Evolutionary conservation across 2,113 vertebrate genomes (phyloP).

Genomic region (Sapajus apella): DNA sequence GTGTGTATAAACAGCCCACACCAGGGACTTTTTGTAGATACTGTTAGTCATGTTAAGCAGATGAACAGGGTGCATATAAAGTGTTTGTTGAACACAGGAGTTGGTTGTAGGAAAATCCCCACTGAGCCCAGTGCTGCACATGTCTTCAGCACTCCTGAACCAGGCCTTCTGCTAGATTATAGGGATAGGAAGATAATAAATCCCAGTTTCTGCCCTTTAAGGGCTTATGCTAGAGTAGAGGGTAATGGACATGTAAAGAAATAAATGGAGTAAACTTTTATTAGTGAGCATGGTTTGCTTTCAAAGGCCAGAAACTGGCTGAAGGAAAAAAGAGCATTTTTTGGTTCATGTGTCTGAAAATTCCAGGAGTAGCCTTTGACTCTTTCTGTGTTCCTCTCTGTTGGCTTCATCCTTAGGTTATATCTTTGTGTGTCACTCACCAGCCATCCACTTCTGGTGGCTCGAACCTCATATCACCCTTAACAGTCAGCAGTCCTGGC

Average conservation of each 20-base stretch:
- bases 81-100: not conserved
- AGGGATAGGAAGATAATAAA: not conserved
- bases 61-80: not conserved
- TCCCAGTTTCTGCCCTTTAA: not conserved
- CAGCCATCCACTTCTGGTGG: not conserved
- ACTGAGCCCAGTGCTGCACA: not conserved
- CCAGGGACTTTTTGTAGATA: not conserved
- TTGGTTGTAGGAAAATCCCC: not conserved
- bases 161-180: not conserved
- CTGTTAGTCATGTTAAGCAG: not conserved
- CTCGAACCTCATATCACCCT: not conserved
- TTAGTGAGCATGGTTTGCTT: slow-evolving; percentile 4
- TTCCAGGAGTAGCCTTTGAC: not conserved
- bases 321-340: not conserved
- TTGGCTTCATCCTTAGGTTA: not conserved
- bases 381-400: not conserved
- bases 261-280: not conserved
- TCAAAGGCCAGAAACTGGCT: not conserved
- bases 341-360: not conserved
- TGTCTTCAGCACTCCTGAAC: not conserved
- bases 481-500: not conserved
- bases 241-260: not conserved
- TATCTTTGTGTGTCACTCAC: not conserved
- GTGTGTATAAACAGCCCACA: not conserved
- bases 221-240: not conserved